Conservation (phyloP, 2,888 invertebrate genomes). For the Pyralis farinalis region DNA sequence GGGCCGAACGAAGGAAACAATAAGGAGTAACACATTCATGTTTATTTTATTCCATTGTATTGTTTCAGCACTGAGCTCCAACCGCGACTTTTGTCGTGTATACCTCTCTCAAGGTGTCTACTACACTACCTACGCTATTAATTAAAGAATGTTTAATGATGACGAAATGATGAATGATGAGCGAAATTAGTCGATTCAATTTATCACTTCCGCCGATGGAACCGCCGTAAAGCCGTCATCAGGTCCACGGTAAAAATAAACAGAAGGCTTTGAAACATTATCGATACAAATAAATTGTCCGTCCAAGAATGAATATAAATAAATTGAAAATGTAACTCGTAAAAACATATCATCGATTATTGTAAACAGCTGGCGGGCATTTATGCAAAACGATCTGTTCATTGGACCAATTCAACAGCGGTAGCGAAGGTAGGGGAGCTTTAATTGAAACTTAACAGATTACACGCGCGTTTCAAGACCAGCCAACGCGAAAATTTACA, state of each 20-base stretch:
- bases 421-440: conserved; percentile 58
- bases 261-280: conserved; percentile 69
- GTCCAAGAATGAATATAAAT: conserved; percentile 69
- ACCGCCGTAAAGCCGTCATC: conserved; percentile 54
- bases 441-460: conserved; percentile 53
- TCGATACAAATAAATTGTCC: conserved; percentile 74
- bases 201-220: conserved; percentile 38
- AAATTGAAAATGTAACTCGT: conserved; percentile 74
- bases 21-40: conserved; percentile 45
- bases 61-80: conserved; percentile 11
- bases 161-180: too few relatives aligned
- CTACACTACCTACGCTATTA: conserved; percentile 15
- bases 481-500: conserved; percentile 1
- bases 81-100: conserved; percentile 7
- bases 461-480: conserved; percentile 24
- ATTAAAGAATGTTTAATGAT: conserved; percentile 33
- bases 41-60: conserved; percentile 46
- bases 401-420: conserved; percentile 67
- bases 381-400: conserved; percentile 70
- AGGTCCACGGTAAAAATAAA: conserved; percentile 53
- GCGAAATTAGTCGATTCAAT: conserved; percentile 44
- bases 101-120: conserved; percentile 4
- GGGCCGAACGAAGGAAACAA: conserved; percentile 54
- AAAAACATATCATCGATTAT: conserved; percentile 78
- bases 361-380: conserved; percentile 78